Conservation (phyloP, 2,113 vertebrate genomes). For the Otis tarda region DNA sequence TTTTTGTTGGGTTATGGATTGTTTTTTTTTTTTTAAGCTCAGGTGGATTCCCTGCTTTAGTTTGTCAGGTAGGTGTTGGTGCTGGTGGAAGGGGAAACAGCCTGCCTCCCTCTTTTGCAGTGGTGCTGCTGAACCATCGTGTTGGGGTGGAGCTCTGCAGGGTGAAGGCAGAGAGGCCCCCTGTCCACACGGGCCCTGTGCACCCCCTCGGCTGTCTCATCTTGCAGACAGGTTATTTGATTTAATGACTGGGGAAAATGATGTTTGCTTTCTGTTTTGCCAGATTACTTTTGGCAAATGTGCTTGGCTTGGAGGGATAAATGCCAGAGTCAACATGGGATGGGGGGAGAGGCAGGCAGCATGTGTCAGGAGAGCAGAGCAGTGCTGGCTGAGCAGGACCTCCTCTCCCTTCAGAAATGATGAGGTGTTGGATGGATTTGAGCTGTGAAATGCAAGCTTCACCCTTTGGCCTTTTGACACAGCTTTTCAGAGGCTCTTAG, state of each 20-base stretch:
- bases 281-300: not conserved
- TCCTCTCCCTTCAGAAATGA: not conserved
- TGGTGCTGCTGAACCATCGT: rapidly evolving
- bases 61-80: not conserved
- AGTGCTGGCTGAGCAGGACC: not conserved
- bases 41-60: not conserved
- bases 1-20: not conserved
- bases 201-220: not conserved
- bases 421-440: not conserved
- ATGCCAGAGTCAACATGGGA: not conserved
- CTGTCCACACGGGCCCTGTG: not conserved
- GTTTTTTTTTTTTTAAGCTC: not conserved
- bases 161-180: not conserved
- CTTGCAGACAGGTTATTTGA: not conserved
- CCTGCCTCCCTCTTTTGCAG: not conserved
- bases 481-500: not conserved
- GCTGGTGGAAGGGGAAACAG: not conserved
- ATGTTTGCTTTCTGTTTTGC: not conserved
- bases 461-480: not conserved
- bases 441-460: not conserved
- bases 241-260: not conserved
- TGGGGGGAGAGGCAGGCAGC: not conserved
- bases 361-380: not conserved
- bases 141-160: not conserved
- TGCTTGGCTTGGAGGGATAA: not conserved